phyloP scores from a whole-genome alignment of 1,140 invertebrate genomes.

The Nasonia longicornis region DNA sequence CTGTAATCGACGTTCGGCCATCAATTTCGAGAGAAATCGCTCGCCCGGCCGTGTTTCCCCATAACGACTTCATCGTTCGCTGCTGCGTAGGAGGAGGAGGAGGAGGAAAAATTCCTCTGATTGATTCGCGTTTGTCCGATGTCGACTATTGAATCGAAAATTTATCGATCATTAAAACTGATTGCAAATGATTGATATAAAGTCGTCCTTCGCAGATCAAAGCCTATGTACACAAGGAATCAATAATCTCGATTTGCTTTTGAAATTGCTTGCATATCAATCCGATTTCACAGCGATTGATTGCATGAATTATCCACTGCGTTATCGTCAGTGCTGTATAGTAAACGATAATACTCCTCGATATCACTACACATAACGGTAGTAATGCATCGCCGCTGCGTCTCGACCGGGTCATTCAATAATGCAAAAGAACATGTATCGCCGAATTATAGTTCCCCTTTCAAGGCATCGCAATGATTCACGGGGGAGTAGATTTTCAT shows the following conservation, averaged over 20 bases:
- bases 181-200: neutral
- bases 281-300: neutral
- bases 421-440: neutral
- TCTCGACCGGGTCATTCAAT: no score
- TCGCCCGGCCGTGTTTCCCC: neutral
- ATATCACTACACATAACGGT: neutral
- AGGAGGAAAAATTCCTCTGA: neutral
- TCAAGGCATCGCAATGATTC: neutral
- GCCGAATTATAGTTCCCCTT: neutral
- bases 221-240: neutral
- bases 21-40: neutral
- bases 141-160: neutral
- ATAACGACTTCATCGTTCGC: neutral
- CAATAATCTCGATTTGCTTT: neutral
- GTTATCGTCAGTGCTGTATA: neutral
- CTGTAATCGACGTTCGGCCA: conserved; percentile 18
- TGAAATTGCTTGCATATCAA: neutral
- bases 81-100: neutral
- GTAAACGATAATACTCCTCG: neutral
- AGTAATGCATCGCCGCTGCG: no score
- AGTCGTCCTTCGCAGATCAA: neutral
- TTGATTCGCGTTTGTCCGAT: neutral
- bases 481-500: neutral
- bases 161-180: neutral
- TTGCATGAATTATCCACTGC: neutral